Evolutionary conservation across 2,888 invertebrate genomes (phyloP), one percentile per base, ranked within the genome.

Genomic region (Parnassius orleans): DNA sequence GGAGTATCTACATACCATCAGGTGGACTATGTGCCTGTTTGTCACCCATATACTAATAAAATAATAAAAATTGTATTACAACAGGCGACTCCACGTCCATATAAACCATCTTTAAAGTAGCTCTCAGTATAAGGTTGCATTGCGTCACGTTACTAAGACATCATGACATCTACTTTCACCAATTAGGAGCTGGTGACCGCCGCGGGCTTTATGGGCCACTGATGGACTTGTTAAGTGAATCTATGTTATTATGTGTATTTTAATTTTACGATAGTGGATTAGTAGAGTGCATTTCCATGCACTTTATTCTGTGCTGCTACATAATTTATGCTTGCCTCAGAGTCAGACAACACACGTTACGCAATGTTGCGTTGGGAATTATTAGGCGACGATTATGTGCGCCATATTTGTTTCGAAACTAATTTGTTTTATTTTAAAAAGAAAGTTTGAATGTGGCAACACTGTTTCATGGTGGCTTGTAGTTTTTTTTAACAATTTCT

Each of bases 211-310:
- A 72, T 69, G 66, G 64, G 2, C 57, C 66, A 51, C 64, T 68
- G 69, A 75, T 73, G 72, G 69, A 72, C 73, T 71, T 66, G 74
- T 73, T 74, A 80, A 80, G 76, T 81, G 77, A 78, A 77, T 76
- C 67, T 70, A 63, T 57, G 57, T 61, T 60, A 64, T 69, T 66
- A 66, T 62, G 55, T 61, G 66, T 54, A 68, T 73, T 68, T 67
- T 67, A 62, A 66, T 68, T 70, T 67, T 55, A 72, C 67, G 64
- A 69, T 65, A 64, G 61, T 53, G 54, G 66, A 68, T 69, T 66
- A 60, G 63, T 60, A 61, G 52, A 50, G 55, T 63, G 58, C 58
- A 41, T 58, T 51, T 51, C 58, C 54, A 53, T 57, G 57, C 48
- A 50, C 53, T 62, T 57, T 42, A 48, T 42, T 53, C 53, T n/a